Base-by-base conservation (phyloP, 1,140 invertebrate species). In the Babylonia areolata region DNA sequence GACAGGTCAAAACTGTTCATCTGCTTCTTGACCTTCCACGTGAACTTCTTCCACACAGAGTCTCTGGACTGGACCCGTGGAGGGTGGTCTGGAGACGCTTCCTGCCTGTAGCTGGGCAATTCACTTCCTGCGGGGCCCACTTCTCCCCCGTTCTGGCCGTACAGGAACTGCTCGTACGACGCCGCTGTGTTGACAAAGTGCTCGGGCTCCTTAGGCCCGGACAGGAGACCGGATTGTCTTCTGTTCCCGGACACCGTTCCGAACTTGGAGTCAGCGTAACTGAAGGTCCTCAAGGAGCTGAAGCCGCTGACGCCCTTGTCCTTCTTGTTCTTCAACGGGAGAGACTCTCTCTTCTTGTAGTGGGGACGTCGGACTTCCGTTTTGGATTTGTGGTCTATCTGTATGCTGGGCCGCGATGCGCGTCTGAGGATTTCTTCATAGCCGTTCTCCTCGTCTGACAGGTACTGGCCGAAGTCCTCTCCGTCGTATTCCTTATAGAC, bases 231-330 rank as follows among this genome's bases (percentile, higher is more conserved):
- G 3, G 33, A 11, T 2, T 23, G 35, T 2, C 28, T 40, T 37
- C 20, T 46, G 23, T 40, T 58, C 33, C 17, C 28, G 37, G 71
- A 46, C 64, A 82, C 35, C 0, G 87, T 88, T 40, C 84, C 85
- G 28, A 85, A 85, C 54, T 88, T 88, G n/a, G 88, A 85, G 64
- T 88, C 88, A 71, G 88, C 88, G 75, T 85, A 88, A 39, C 85
- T 88, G 33, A 88, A 88, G 31, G 75, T 82, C 31, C 88, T 39
- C 17, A 88, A 54, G 39, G 84, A 85, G 71, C 42, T 79, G 58
- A 37, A 71, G 31, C 42, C 42, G 6, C 12, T 51, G 33, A 39
- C 73, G 17, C 82, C 75, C 39, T 51, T 81, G 15, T 87, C 73
- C 84, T 82, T 81, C n/a, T 87, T 85, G 64, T 15, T 46, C 54